These are phyloP conservation scores for Sinocyclocheilus anophthalmus DNA, from an alignment of 2,113 vertebrate species.

Conservation along the genomic window DNA sequence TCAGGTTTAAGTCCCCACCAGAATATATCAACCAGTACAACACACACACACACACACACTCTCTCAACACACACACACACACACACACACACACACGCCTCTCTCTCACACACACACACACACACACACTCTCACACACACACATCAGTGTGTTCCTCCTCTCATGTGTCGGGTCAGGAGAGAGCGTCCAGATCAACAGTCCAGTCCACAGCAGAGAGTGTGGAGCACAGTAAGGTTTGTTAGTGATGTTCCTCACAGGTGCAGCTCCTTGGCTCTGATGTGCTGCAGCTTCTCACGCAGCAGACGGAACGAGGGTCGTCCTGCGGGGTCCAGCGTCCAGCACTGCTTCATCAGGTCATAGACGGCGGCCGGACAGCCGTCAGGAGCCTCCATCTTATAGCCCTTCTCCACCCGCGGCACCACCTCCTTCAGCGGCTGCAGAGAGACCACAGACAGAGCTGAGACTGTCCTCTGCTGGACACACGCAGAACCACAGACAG, in stretches of 20 bases:
- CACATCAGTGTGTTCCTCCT: slow-evolving; percentile 39
- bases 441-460: neutral
- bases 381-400: slow-evolving; percentile 95
- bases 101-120: neutral
- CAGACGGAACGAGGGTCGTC: slow-evolving; percentile 86
- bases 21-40: no score
- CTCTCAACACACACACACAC: no score
- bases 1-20: no score
- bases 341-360: slow-evolving; percentile 95
- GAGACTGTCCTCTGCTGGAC: slow-evolving; percentile 4
- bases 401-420: slow-evolving; percentile 93
- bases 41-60: no score
- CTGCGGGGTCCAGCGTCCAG: slow-evolving; percentile 86
- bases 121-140: slow-evolving; percentile 25
- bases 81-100: no score
- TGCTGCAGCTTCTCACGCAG: slow-evolving; percentile 88
- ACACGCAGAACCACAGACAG: neutral
- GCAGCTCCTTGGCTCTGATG: slow-evolving; percentile 83
- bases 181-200: no score
- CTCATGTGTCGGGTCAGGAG: neutral
- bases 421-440: slow-evolving; percentile 92
- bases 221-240: neutral
- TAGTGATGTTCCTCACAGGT: slow-evolving; percentile 55
- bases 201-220: no score
- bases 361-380: slow-evolving; percentile 86